Conservation (phyloP, 2,797 vertebrate species). For the Heliangelus exortis region DNA sequence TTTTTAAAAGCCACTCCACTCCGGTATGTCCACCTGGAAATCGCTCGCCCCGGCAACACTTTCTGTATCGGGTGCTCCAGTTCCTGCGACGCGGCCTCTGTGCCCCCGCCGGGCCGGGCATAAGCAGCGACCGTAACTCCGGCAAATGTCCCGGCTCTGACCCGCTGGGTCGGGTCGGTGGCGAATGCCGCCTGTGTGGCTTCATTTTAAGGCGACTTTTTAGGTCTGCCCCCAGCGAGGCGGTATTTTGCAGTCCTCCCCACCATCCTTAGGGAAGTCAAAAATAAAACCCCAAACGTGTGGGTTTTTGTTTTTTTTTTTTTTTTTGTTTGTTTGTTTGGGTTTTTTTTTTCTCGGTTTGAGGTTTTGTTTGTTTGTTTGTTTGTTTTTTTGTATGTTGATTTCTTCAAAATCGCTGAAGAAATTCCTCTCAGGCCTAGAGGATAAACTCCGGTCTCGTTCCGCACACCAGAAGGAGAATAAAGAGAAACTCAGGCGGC, state of each 20-base stretch:
- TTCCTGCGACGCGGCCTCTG: not conserved
- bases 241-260: not conserved
- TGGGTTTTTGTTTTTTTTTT: too few species aligned
- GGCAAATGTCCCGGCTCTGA: not conserved
- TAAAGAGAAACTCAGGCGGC: not conserved
- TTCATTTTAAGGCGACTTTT: not conserved
- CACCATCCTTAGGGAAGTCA: not conserved
- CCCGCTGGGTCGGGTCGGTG: not conserved
- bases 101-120: too few species aligned
- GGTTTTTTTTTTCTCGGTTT: too few species aligned
- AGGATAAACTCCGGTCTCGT: not conserved
- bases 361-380: too few species aligned
- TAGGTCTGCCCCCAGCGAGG: not conserved
- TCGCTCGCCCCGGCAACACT: not conserved
- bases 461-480: not conserved
- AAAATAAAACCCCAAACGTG: not conserved
- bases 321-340: too few species aligned
- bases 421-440: not conserved
- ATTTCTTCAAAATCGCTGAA: not conserved
- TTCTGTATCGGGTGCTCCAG: not conserved
- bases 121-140: not conserved
- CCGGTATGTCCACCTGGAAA: not conserved
- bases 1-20: not conserved
- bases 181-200: not conserved
- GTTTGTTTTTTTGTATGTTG: not conserved